Conservation (phyloP, 2,888 invertebrate species). For the Dicyrtomina minuta region DNA sequence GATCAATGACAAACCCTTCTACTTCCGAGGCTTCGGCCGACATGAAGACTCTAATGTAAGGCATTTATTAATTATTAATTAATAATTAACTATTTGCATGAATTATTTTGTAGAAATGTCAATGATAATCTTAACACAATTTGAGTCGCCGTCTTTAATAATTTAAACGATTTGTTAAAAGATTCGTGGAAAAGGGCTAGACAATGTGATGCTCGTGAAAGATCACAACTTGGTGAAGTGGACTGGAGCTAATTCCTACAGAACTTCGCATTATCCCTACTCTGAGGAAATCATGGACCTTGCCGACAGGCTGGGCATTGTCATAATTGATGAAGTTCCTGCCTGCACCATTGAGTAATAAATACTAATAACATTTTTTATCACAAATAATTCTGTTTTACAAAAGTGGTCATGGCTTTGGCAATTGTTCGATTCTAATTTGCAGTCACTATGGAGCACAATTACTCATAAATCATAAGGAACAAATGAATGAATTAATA, state of each 20-base stretch:
- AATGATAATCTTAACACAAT: too few relatives aligned
- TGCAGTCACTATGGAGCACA: slow-evolving; percentile 59
- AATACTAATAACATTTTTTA: too few relatives aligned
- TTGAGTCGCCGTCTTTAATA: too few relatives aligned
- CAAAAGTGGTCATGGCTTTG: too few relatives aligned
- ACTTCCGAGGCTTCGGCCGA: slow-evolving; percentile 49
- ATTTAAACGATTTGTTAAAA: too few relatives aligned
- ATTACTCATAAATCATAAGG: slow-evolving; percentile 78
- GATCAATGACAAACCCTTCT: slow-evolving; percentile 49
- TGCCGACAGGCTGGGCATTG: slow-evolving; percentile 88
- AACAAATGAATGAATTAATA: slow-evolving; percentile 81
- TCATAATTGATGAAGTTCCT: slow-evolving; percentile 93
- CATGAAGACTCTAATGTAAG: slow-evolving; percentile 48
- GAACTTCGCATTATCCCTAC: slow-evolving; percentile 97
- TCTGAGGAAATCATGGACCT: slow-evolving; percentile 95
- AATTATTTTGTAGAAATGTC: too few relatives aligned
- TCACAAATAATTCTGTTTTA: neutral
- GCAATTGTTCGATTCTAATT: too few relatives aligned
- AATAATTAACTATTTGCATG: too few relatives aligned
- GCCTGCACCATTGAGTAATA: slow-evolving; percentile 87
- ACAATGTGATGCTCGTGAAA: slow-evolving; percentile 79
- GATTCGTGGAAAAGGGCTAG: slow-evolving; percentile 91
- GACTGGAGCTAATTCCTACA: slow-evolving; percentile 65
- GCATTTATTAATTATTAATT: too few relatives aligned
- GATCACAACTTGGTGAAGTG: slow-evolving; percentile 93